These are phyloP conservation scores for Engystomops pustulosus DNA, from an alignment of 2,113 vertebrate genomes.

Conservation along the genomic window DNA sequence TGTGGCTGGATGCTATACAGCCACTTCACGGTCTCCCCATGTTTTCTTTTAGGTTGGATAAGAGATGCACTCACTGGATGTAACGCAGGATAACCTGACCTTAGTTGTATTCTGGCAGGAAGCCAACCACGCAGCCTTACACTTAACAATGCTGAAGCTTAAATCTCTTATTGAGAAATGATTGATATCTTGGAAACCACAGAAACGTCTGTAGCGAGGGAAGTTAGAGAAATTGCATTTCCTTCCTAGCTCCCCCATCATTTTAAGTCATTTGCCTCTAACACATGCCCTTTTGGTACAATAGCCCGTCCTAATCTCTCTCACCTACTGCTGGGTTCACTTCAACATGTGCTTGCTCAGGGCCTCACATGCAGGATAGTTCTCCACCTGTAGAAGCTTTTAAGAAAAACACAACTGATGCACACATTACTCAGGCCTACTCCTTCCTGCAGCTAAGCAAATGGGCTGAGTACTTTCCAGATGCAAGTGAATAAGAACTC, in stretches of 20 bases:
- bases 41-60: background rate
- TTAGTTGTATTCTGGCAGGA: background rate
- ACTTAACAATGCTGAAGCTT: background rate
- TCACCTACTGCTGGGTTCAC: constrained; percentile 39
- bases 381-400: constrained; percentile 18
- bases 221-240: constrained; percentile 35
- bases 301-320: constrained; percentile 36
- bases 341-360: constrained; percentile 19
- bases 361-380: background rate
- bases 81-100: background rate
- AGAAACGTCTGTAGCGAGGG: background rate
- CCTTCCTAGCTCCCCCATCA: constrained; percentile 16
- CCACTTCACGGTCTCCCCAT: no score
- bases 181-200: constrained; percentile 31
- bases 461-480: constrained; percentile 28
- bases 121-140: background rate
- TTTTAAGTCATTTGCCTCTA: constrained; percentile 31
- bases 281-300: constrained; percentile 32
- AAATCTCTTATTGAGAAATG: constrained; percentile 42
- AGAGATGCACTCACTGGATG: background rate
- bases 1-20: no score
- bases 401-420: constrained; percentile 24
- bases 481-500: constrained; percentile 20
- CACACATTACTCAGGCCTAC: constrained; percentile 1
- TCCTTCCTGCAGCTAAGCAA: constrained; percentile 29